Base-by-base conservation (phyloP, 1,140 invertebrate species). In the Solenopsis fugax region DNA sequence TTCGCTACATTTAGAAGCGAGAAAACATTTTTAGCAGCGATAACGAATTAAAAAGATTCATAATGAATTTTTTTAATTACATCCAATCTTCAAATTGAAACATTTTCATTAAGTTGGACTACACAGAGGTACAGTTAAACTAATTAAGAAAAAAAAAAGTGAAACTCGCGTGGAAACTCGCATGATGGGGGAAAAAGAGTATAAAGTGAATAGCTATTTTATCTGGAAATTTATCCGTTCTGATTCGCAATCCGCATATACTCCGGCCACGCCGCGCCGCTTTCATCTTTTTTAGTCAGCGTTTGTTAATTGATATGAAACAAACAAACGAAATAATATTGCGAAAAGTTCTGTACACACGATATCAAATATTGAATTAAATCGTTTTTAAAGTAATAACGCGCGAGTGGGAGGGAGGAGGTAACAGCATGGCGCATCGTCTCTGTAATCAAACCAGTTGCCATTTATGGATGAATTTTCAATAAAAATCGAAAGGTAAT, bases 261-360 rank as follows among this genome's bases (percentile, higher is more conserved):
- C 13, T 37, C 54, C 6, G 54, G 71, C 54, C 67, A n/a, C 41
- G 67, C 24, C 16, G 65, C 41, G 67, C 24, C 16, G 65, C 69
- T 84, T 75, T 84, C 69, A 73, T 75, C 80, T 84, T 84, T 84
- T 84, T 84, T 48, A 84, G 29, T 4, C 54, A 56, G 69, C 41
- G 69, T 73, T 84, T 73, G 80, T 84, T 84, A 84, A 84, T 84
- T 84, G 80, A 73, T 84, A 84, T 75, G 80, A 60, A 84, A 84
- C 80, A 84, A 75, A 84, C 69, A 84, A 62, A 84, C 69, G 54
- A 84, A 62, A 84, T 84, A 73, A 84, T 62, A 84, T 84, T 50
- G 67, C 69, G 54, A 84, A 84, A 73, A 75, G 45, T 73, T 62
- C 80, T 62, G 69, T 84, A 62, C 21, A 75, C 69, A 37, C 69